A percentile compares a stretch with the other conserved stretches of the same genome.
Evolutionary conservation across 1,140 invertebrate genomes (phyloP).

Genomic region (Venustaconcha ellipsiformis): DNA sequence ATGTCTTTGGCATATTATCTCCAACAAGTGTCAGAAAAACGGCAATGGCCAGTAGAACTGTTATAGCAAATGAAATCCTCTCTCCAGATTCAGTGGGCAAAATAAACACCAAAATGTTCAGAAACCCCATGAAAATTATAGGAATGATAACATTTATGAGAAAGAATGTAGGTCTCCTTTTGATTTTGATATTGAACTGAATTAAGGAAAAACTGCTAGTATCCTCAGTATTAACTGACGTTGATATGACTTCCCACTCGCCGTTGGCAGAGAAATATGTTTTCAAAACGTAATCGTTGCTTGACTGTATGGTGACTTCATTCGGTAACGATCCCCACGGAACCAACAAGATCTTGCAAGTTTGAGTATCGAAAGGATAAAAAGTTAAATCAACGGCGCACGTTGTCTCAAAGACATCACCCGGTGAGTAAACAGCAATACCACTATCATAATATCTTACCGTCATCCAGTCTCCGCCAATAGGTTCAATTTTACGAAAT

Average conservation of each 20-base stretch:
- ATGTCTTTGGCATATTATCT: slow-evolving; percentile 73
- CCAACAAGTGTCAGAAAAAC: slow-evolving; percentile 73
- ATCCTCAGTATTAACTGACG: neutral
- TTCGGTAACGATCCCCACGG: too few species aligned
- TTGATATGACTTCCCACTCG: slow-evolving; percentile 67
- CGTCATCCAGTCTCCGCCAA: slow-evolving; percentile 20
- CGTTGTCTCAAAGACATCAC: slow-evolving; percentile 69
- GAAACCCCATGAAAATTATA: slow-evolving; percentile 72
- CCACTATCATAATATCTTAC: slow-evolving; percentile 14
- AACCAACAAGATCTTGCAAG: slow-evolving; percentile 71
- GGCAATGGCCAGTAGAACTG: slow-evolving; percentile 73
- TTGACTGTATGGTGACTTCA: too few species aligned
- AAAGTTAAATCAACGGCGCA: slow-evolving; percentile 88
- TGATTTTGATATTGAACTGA: slow-evolving; percentile 42
- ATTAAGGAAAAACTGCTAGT: neutral
- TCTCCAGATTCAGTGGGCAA: slow-evolving; percentile 73
- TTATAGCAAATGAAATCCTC: slow-evolving; percentile 72
- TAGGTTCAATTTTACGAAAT: slow-evolving; percentile 11
- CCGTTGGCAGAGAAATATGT: slow-evolving; percentile 73
- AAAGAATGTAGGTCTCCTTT: slow-evolving; percentile 56
- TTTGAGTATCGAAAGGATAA: slow-evolving; percentile 81
- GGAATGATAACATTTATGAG: slow-evolving; percentile 73
- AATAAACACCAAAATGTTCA: slow-evolving; percentile 73
- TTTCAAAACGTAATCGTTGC: slow-evolving; percentile 61
- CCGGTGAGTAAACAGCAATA: slow-evolving; percentile 9